Percentiles rank a stretch among this genome's conserved stretches.
Evolutionary conservation across 2,888 invertebrate species (phyloP).

Genomic region (Andrena praecox): DNA sequence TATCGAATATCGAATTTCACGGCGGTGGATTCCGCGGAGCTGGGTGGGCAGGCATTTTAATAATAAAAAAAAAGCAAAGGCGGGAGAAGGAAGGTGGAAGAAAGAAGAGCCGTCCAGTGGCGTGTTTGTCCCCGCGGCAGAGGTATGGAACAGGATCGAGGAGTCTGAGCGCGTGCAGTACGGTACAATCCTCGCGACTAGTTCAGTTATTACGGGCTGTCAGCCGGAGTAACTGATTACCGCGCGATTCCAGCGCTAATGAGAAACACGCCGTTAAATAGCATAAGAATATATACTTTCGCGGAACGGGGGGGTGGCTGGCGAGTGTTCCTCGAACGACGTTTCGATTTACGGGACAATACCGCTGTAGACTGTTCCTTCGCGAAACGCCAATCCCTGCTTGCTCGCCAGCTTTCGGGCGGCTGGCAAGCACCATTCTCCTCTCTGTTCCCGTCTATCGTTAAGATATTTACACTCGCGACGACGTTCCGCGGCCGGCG

Average conservation of each 20-base stretch:
- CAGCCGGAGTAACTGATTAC: constrained; percentile 40
- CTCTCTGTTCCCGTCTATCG: constrained; percentile 2
- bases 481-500: background rate
- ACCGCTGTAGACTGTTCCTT: constrained; percentile 30
- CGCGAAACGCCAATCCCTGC: constrained; percentile 37
- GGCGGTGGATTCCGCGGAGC: background rate
- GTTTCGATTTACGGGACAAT: constrained; percentile 59
- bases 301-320: background rate
- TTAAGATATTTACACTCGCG: background rate
- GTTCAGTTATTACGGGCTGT: constrained; percentile 28
- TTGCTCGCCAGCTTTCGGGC: constrained; percentile 1
- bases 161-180: background rate
- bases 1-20: constrained; percentile 40
- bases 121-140: background rate
- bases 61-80: constrained; percentile 8
- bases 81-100: background rate
- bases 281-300: constrained; percentile 35
- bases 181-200: constrained; percentile 9
- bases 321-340: constrained; percentile 47
- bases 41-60: constrained; percentile 20
- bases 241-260: constrained; percentile 33
- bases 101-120: background rate
- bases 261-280: constrained; percentile 45
- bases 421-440: background rate
- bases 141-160: background rate